Base-by-base conservation (phyloP, 2,888 invertebrate genomes). In the Sarcophaga rosellei region DNA sequence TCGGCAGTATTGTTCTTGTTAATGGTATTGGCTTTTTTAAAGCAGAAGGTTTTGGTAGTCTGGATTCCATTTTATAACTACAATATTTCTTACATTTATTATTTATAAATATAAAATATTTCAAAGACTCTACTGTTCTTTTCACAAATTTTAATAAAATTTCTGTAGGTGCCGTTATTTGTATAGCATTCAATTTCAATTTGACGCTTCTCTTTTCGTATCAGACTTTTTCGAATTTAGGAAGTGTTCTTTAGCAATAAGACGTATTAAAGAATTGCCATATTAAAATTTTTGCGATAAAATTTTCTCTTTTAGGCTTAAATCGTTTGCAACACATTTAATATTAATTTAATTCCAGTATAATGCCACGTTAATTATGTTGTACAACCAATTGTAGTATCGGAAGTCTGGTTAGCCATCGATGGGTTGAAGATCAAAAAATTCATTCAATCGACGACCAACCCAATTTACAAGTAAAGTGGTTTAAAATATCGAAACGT, bases 1-100 rank as follows among this genome's bases (percentile, higher is more conserved):
- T 90, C 5, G 93, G 93, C 78, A 93, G 87, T 74, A 93, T 90
- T 15, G 88, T 88, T 88, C 89, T 92, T 0, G 89, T 78, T 17
- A 89, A 68, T 23, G 89, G 72, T n/a, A 82, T 79, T 17, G 93
- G 92, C 25, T 89, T 90, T 59, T 90, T 93, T 0, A 92, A 23
- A 0, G 88, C 89, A 12, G 90, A 89, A 1, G 93, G 93, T 76
- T 94, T 94, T n/a, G 94, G 94, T 82, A 94, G 90, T 45, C 93
- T 93, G 8, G 94, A 94, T 88, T 94, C 94, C 94, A 94, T 94
- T 25, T 66, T 76, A 35, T 35, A 35, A 35, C 35, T 35, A 8
- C 6, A 1, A 35, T 59, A 53, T 15, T 62, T 70, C 57, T 25
- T 75, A 4, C 35, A 62, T 75, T 57, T 44, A n/a, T 45, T 68